phyloP scores from a whole-genome alignment of 2,888 invertebrate species.

The Perizoma flavofasciatum region DNA sequence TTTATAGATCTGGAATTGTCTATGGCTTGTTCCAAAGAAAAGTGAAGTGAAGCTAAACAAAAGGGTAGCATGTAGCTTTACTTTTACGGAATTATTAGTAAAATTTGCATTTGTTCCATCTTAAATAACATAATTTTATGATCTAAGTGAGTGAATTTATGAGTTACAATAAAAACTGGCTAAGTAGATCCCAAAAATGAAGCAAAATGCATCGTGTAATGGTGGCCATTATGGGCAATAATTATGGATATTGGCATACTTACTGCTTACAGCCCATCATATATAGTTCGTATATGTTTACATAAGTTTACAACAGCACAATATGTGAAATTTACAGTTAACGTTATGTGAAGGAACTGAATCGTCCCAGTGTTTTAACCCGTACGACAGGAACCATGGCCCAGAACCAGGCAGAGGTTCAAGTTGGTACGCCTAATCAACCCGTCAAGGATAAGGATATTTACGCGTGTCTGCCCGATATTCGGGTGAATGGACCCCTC shows the following conservation, averaged over 20 bases:
- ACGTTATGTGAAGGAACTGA: slow-evolving; percentile 64
- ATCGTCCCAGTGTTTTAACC: slow-evolving; percentile 68
- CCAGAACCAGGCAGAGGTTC: slow-evolving; percentile 82
- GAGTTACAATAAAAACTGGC: slow-evolving; percentile 53
- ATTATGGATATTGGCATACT: slow-evolving; percentile 84
- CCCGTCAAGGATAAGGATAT: slow-evolving; percentile 81
- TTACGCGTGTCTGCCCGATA: slow-evolving; percentile 83
- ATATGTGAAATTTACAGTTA: slow-evolving; percentile 65
- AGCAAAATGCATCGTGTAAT: slow-evolving; percentile 81
- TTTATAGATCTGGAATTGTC: slow-evolving; percentile 72
- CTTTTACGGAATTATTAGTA: slow-evolving; percentile 70
- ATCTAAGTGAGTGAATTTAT: slow-evolving; percentile 54
- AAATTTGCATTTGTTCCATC: slow-evolving; percentile 59
- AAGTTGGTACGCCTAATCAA: slow-evolving; percentile 80
- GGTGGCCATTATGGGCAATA: slow-evolving; percentile 83
- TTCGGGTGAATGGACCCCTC: slow-evolving; percentile 76
- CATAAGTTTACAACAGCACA: slow-evolving; percentile 53
- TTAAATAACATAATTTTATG: slow-evolving; percentile 52
- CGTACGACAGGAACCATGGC: slow-evolving; percentile 73
- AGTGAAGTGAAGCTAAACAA: slow-evolving; percentile 84
- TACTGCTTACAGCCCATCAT: slow-evolving; percentile 71
- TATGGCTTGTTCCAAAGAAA: slow-evolving; percentile 79
- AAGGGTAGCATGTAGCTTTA: slow-evolving; percentile 81
- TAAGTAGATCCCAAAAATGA: slow-evolving; percentile 64
- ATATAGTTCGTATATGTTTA: slow-evolving; percentile 51